A percentile compares a stretch with the other conserved stretches of the same genome.
Evolutionary conservation across 2,888 invertebrate species (phyloP).

Genomic region (Agrilus cyanescens): DNA sequence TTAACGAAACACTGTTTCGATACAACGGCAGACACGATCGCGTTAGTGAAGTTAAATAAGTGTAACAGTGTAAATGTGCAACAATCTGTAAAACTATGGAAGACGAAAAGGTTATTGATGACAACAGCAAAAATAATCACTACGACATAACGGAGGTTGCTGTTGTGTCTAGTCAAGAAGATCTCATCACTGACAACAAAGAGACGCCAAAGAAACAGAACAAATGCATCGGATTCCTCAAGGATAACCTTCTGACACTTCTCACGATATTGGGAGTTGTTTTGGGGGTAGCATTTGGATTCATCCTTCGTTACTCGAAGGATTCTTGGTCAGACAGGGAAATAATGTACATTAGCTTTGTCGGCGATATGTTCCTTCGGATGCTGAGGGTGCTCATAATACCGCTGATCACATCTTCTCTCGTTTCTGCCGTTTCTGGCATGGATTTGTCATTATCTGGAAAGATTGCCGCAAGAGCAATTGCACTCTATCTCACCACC

Average conservation of each 20-base stretch:
- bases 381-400: conserved; percentile 65
- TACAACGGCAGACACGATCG: no score
- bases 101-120: no score
- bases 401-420: conserved; percentile 56
- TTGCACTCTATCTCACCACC: conserved; percentile 56
- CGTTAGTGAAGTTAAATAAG: no score
- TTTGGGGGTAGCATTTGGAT: conserved; percentile 30
- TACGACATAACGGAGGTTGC: no score
- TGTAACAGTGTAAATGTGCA: no score
- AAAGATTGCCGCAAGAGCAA: conserved; percentile 51
- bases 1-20: no score
- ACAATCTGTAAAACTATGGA: no score
- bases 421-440: conserved; percentile 57
- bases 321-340: conserved; percentile 43
- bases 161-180: no score
- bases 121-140: no score
- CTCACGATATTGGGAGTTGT: conserved; percentile 46
- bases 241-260: conserved; percentile 41
- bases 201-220: no score
- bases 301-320: conserved; percentile 33
- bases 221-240: no score
- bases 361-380: conserved; percentile 59
- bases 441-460: conserved; percentile 56
- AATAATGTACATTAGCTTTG: conserved; percentile 56
- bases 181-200: no score